Conservation (phyloP, 2,888 invertebrate genomes). For the Polylopha cassiicola region DNA sequence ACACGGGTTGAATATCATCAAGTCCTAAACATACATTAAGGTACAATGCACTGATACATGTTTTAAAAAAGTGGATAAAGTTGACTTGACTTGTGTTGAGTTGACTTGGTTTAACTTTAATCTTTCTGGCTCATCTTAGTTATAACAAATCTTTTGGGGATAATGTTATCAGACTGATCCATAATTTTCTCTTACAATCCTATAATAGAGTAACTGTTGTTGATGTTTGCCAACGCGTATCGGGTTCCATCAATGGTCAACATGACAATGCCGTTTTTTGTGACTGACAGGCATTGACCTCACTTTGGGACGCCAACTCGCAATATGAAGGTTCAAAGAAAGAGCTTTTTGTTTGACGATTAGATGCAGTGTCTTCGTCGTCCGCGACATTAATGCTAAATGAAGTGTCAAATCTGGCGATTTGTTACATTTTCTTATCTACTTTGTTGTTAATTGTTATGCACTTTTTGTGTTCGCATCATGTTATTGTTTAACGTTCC, state of each 20-base stretch:
- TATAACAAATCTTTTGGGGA: slow-evolving; percentile 14
- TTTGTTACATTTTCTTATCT: slow-evolving; percentile 44
- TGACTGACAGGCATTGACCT: slow-evolving; percentile 58
- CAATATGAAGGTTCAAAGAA: slow-evolving; percentile 40
- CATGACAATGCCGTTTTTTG: slow-evolving; percentile 50
- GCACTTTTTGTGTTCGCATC: too few relatives aligned
- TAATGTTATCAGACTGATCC: slow-evolving; percentile 24
- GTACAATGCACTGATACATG: slow-evolving; percentile 17
- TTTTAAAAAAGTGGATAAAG: too few relatives aligned
- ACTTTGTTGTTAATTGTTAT: slow-evolving; percentile 30
- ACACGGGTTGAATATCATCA: slow-evolving; percentile 13
- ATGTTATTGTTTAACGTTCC: too few relatives aligned
- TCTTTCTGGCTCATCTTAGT: slow-evolving; percentile 13
- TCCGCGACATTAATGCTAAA: slow-evolving; percentile 60
- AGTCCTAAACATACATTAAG: slow-evolving; percentile 17
- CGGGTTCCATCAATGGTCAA: slow-evolving; percentile 51
- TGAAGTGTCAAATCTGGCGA: slow-evolving; percentile 52
- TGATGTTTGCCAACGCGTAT: slow-evolving; percentile 46
- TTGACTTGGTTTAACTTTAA: too few relatives aligned
- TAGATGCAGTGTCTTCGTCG: slow-evolving; percentile 45
- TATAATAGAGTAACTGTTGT: slow-evolving; percentile 55
- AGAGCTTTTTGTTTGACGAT: slow-evolving; percentile 42
- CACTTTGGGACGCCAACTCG: slow-evolving; percentile 36
- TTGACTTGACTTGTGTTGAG: too few relatives aligned
- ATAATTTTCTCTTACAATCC: slow-evolving; percentile 28